These are phyloP conservation scores for Meiosimyza decipiens DNA, from an alignment of 2,888 invertebrate species.

Conservation along the genomic window DNA sequence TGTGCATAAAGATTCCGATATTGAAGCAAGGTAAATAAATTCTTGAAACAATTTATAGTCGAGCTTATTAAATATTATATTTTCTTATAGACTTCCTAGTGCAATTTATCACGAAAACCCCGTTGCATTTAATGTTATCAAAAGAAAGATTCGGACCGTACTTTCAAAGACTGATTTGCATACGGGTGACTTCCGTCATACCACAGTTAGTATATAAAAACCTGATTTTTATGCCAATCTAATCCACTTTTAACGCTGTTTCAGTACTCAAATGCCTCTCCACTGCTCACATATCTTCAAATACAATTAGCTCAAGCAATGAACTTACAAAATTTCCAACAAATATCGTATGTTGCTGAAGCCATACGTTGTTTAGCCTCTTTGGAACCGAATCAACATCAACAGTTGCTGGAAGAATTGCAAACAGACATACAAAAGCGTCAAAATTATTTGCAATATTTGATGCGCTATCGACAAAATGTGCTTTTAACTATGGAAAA, in stretches of 20 bases:
- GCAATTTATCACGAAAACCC: slow-evolving; percentile 54
- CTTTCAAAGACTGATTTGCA: slow-evolving; percentile 88
- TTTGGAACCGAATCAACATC: slow-evolving; percentile 78
- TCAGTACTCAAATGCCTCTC: slow-evolving; percentile 60
- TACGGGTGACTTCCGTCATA: slow-evolving; percentile 73
- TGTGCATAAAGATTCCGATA: slow-evolving; percentile 32
- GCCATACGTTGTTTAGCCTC: slow-evolving; percentile 81
- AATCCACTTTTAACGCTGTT: slow-evolving; percentile 21
- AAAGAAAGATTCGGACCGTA: slow-evolving; percentile 90
- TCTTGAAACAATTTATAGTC: background rate
- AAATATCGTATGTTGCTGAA: slow-evolving; percentile 84
- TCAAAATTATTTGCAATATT: slow-evolving; percentile 84
- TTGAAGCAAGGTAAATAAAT: slow-evolving; percentile 61
- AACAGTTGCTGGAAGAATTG: slow-evolving; percentile 78
- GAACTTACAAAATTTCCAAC: slow-evolving; percentile 80
- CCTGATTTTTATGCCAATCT: background rate
- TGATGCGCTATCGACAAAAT: slow-evolving; percentile 83
- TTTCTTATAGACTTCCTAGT: slow-evolving; percentile 49
- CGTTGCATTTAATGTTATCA: slow-evolving; percentile 67
- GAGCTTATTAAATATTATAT: background rate
- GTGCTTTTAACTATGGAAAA: slow-evolving; percentile 80
- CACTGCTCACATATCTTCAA: slow-evolving; percentile 76
- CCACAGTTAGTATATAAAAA: slow-evolving; percentile 66
- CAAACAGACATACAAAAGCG: slow-evolving; percentile 81
- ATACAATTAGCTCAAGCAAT: slow-evolving; percentile 85